Evolutionary conservation across 2,797 vertebrate species (phyloP).

Genomic region (Sebastes ruberrimus): DNA sequence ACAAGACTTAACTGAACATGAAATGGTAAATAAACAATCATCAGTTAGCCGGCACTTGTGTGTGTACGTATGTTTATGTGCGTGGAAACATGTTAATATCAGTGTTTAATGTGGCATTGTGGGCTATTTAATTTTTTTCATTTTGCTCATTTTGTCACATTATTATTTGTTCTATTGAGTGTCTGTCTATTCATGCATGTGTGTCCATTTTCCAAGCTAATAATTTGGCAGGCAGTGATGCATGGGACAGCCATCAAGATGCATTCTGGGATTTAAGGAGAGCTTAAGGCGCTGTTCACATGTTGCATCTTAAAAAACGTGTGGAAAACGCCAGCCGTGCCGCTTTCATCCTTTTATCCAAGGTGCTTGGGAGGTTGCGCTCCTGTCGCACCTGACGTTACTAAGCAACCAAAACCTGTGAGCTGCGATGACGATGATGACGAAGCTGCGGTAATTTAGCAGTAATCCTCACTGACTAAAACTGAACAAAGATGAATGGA

Average conservation of each 20-base stretch:
- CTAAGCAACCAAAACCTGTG: no score
- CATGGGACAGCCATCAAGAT: background rate
- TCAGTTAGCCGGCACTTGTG: background rate
- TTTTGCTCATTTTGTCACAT: background rate
- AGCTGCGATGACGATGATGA: no score
- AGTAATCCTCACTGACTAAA: no score
- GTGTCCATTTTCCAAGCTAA: background rate
- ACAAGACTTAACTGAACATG: constrained; percentile 26
- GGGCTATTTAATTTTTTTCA: background rate
- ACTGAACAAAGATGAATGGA: no score
- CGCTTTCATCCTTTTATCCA: no score
- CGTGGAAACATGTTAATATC: constrained; percentile 14
- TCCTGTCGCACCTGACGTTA: no score
- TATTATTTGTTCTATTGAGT: background rate
- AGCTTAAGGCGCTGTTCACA: background rate
- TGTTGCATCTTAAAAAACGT: no score
- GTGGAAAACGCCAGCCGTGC: no score
- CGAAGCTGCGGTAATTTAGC: no score
- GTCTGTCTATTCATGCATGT: background rate
- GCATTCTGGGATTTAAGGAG: background rate
- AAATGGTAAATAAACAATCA: constrained; percentile 47
- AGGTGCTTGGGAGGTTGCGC: no score
- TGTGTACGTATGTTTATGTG: background rate
- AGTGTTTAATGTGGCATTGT: background rate
- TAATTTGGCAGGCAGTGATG: background rate